phyloP scores from a whole-genome alignment of 2,888 invertebrate genomes.

The Eilema sororculum region DNA sequence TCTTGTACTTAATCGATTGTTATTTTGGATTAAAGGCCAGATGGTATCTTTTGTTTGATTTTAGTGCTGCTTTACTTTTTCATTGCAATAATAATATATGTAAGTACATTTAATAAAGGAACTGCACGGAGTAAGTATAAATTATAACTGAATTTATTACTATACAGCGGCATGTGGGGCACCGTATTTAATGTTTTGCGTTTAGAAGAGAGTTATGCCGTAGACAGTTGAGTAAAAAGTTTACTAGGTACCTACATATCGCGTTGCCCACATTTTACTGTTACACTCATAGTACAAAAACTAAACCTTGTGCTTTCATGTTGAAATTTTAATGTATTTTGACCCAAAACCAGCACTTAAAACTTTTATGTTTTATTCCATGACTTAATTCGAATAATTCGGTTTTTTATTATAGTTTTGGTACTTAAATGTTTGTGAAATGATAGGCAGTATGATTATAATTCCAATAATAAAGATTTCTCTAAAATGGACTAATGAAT shows the following conservation, averaged over 20 bases:
- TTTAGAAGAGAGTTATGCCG: background rate
- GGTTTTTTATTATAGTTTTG: background rate
- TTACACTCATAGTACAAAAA: conserved; percentile 8
- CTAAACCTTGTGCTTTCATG: conserved; percentile 22
- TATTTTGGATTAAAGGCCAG: too few relatives aligned
- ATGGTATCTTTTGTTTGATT: too few relatives aligned
- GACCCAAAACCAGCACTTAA: conserved; percentile 26
- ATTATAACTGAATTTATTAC: too few relatives aligned
- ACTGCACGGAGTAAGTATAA: too few relatives aligned
- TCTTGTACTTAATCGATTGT: too few relatives aligned
- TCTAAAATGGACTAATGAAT: background rate
- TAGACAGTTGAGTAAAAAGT: conserved; percentile 6
- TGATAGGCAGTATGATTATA: background rate
- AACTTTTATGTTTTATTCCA: conserved; percentile 13
- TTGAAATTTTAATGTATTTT: conserved; percentile 25
- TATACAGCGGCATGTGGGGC: background rate
- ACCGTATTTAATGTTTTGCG: background rate
- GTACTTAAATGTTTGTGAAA: background rate
- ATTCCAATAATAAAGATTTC: background rate
- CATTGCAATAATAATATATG: too few relatives aligned
- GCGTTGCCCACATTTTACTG: background rate
- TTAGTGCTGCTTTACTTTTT: too few relatives aligned
- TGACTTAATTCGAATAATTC: conserved; percentile 5
- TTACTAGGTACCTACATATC: background rate
- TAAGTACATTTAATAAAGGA: too few relatives aligned